Evolutionary conservation across 1,140 invertebrate species (phyloP), one percentile per base, ranked within the genome.

Genomic region (Platyura marginata): DNA sequence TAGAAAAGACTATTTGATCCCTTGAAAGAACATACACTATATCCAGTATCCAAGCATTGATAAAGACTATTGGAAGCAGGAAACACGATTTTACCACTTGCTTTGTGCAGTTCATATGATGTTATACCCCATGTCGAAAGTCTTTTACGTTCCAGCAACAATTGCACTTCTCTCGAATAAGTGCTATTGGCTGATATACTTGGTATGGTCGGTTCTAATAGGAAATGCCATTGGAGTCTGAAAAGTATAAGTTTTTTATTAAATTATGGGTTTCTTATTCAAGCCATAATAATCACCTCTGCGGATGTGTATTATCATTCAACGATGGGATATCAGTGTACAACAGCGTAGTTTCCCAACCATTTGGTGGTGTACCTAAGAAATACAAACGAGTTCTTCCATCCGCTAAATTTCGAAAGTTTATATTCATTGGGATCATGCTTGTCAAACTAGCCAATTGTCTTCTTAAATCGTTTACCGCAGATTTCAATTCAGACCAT

Each of bases 51-150:
- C 42, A 75, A 57, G 60, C 82, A 86, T 47, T 82, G 75, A 53
- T 75, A 94, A 35, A 95, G 65, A 46, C 78, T 82, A 49, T 85
- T 85, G 1, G 81, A 79, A 46, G 87, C 84, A 32, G 90, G 85
- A 63, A 96, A 95, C 18, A 95, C 76, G 49, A 96, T 76, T 54
- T 81, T 79, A 18, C 87, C 87, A 40, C 77, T 75, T 3, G 71
- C 68, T 18, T 72, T 69, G 54, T 92, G 82, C 35, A 92, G 65
- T 55, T 95, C 88, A 55, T 93, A 97, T 10, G 85, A 85, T 2
- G 87, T 92, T 38, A 97, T 93, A 16, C 93, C 93, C 76, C 86
- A 92, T 1, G 84, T 84, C 1, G 85, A 77, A 9, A 92, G 70
- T 47, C 89, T 65, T 64, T 93, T 92, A 41, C 92, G 67, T 58